Evolutionary conservation across 2,113 vertebrate species (phyloP).

Genomic region (Fulmarus glacialis): DNA sequence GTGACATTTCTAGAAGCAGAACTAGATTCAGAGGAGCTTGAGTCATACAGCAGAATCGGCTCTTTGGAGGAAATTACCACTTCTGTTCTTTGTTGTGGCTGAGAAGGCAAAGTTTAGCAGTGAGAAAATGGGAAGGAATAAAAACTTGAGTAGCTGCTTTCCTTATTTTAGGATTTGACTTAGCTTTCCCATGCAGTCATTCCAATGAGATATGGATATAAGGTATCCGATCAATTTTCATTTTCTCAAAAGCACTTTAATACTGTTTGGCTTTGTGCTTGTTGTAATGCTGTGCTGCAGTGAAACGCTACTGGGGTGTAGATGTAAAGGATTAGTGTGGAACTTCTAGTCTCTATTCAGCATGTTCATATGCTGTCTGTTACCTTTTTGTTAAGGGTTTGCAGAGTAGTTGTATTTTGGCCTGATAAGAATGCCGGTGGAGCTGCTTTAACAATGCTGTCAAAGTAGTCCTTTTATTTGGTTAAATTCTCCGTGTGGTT

Average conservation of each 20-base stretch:
- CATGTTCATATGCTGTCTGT: not conserved
- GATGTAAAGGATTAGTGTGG: not conserved
- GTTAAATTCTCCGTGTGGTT: not conserved
- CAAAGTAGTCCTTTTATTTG: not conserved
- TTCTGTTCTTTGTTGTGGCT: not conserved
- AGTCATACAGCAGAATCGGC: not conserved
- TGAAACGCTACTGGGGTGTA: not conserved
- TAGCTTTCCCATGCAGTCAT: not conserved
- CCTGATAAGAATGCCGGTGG: not conserved
- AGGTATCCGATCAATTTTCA: not conserved
- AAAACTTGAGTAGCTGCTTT: not conserved
- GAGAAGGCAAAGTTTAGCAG: not conserved
- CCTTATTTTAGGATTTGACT: not conserved
- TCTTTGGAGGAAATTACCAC: not conserved
- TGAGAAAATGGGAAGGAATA: not conserved
- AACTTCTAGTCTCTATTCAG: not conserved
- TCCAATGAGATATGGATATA: not conserved
- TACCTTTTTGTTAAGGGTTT: not conserved
- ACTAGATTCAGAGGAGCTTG: not conserved
- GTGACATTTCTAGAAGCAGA: slow-evolving; percentile 4
- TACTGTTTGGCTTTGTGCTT: not conserved
- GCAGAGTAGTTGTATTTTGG: slow-evolving; percentile 7
- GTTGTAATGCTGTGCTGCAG: not conserved
- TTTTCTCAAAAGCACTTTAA: not conserved
- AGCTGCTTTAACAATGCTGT: not conserved